Percentiles rank a stretch among this genome's conserved stretches.
Conservation (phyloP, 2,888 invertebrate genomes). For the Athalia cordata region DNA sequence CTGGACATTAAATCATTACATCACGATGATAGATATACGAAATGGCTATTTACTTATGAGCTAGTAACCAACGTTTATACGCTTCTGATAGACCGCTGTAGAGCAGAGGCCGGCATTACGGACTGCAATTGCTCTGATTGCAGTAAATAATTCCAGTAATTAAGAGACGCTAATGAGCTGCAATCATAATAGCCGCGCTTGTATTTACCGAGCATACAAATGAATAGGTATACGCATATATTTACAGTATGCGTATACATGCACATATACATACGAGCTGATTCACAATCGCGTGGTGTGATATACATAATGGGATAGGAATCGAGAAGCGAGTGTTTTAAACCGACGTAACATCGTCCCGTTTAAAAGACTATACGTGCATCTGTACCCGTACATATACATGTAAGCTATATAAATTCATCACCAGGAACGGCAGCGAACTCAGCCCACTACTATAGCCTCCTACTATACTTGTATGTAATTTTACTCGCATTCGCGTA, state of each 20-base stretch:
- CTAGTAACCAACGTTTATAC: slow-evolving; percentile 36
- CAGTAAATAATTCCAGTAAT: slow-evolving; percentile 68
- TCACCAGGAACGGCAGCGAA: no score
- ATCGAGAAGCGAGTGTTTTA: slow-evolving; percentile 40
- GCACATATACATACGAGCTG: no score
- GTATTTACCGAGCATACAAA: neutral
- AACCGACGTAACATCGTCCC: slow-evolving; percentile 46
- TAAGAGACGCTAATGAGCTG: slow-evolving; percentile 69
- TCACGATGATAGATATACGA: no score
- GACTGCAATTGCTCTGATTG: slow-evolving; percentile 66
- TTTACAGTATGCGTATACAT: no score
- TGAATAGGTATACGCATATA: neutral
- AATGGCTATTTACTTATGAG: no score
- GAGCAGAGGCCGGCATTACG: slow-evolving; percentile 14
- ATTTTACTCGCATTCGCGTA: slow-evolving; percentile 51
- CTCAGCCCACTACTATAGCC: no score
- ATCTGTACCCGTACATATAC: no score
- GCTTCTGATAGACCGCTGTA: no score
- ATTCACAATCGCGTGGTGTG: no score
- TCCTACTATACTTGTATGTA: slow-evolving; percentile 43
- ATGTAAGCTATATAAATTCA: no score
- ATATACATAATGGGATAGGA: no score
- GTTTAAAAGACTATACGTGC: slow-evolving; percentile 49
- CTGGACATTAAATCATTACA: no score
- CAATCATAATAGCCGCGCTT: slow-evolving; percentile 64